phyloP scores from a whole-genome alignment of 64 coral and sea anemone genomes.

The Anthopleura sola region DNA sequence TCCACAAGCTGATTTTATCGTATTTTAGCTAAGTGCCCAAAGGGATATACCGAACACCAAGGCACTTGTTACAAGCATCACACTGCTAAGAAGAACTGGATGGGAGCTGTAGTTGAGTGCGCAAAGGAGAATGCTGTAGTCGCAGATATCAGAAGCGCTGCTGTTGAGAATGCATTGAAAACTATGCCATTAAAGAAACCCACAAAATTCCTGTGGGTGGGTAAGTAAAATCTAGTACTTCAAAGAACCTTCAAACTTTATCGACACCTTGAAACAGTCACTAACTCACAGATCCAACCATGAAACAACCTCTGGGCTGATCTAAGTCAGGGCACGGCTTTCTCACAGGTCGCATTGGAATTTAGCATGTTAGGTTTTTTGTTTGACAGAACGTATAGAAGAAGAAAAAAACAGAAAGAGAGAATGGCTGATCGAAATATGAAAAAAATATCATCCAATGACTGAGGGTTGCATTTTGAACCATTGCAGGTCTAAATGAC shows the following conservation, averaged over 20 bases:
- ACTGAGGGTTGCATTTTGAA: neutral
- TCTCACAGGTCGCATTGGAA: too few relatives aligned
- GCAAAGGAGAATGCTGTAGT: slow-evolving; percentile 45
- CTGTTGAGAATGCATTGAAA: neutral
- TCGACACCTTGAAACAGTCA: too few relatives aligned
- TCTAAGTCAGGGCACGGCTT: too few relatives aligned
- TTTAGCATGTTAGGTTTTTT: too few relatives aligned
- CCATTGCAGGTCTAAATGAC: slow-evolving; percentile 43
- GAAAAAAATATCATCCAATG: neutral
- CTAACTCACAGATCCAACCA: too few relatives aligned
- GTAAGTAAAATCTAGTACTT: neutral
- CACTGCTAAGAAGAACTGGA: slow-evolving; percentile 46
- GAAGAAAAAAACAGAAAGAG: neutral
- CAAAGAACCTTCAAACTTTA: too few relatives aligned
- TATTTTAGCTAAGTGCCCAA: slow-evolving; percentile 36
- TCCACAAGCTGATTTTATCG: too few relatives aligned
- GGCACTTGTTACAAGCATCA: slow-evolving; percentile 54
- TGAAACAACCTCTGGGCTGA: too few relatives aligned
- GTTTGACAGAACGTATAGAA: neutral
- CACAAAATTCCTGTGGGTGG: neutral
- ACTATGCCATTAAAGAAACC: neutral
- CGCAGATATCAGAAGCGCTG: slow-evolving; percentile 3
- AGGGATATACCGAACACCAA: slow-evolving; percentile 36
- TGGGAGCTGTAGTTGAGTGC: slow-evolving; percentile 40
- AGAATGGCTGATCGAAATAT: too few relatives aligned